These are phyloP conservation scores for Andrena minutula DNA, from an alignment of 2,888 invertebrate genomes.

Conservation along the genomic window DNA sequence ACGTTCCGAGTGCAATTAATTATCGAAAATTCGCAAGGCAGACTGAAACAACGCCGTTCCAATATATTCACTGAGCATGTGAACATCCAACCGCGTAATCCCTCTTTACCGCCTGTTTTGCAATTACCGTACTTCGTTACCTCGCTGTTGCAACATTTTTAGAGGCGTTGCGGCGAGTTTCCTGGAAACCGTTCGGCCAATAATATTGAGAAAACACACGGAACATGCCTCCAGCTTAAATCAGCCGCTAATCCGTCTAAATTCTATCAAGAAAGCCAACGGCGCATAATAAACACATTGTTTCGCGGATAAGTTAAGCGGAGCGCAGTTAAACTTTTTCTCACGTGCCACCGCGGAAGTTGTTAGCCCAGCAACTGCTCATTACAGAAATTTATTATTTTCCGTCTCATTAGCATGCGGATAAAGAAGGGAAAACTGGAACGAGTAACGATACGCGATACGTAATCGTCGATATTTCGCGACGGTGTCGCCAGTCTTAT, in stretches of 20 bases:
- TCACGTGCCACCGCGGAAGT: conserved; percentile 57
- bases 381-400: conserved; percentile 57
- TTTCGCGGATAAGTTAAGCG: conserved; percentile 28
- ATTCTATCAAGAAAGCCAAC: conserved; percentile 1
- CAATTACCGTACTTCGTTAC: conserved; percentile 28
- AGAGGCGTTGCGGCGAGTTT: not conserved
- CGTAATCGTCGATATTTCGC: conserved; percentile 34
- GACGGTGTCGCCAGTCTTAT: conserved; percentile 19
- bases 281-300: conserved; percentile 36
- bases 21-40: not conserved
- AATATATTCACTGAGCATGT: not conserved
- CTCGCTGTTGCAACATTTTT: not conserved
- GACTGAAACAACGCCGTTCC: not conserved
- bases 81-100: conserved; percentile 7
- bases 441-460: conserved; percentile 24
- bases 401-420: conserved; percentile 32
- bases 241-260: not conserved
- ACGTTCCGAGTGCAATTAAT: not conserved
- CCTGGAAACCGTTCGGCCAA: conserved; percentile 13
- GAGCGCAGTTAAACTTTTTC: conserved; percentile 50
- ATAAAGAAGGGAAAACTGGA: conserved; percentile 39
- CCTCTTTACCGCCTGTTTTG: not conserved
- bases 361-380: conserved; percentile 38
- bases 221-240: not conserved
- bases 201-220: conserved; percentile 21